These are phyloP conservation scores for Litocranius walleri DNA, from an alignment of 2,113 vertebrate genomes.

Conservation along the genomic window DNA sequence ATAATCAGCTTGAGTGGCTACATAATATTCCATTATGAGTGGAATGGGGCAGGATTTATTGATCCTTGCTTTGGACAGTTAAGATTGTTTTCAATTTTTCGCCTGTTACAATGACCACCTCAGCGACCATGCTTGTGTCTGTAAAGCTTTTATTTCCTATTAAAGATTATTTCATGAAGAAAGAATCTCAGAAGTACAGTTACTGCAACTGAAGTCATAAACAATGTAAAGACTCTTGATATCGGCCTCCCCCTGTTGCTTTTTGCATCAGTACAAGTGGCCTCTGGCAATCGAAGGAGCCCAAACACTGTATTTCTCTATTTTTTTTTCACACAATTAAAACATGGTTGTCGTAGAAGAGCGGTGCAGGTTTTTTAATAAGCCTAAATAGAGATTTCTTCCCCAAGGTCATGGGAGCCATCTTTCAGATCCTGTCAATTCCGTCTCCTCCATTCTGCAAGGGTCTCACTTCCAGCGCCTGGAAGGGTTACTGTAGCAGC, in stretches of 20 bases:
- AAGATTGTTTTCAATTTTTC: background rate
- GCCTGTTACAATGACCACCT: background rate
- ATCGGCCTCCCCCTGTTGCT: background rate
- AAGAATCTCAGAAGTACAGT: background rate
- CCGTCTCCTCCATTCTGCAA: rapidly evolving
- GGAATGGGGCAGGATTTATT: background rate
- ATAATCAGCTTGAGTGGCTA: background rate
- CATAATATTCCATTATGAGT: background rate
- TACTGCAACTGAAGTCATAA: background rate
- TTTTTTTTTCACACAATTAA: background rate
- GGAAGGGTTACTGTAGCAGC: background rate
- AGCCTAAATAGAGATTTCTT: constrained; percentile 31
- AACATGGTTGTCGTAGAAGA: background rate
- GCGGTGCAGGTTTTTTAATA: constrained; percentile 15
- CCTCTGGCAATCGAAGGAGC: background rate
- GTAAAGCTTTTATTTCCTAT: background rate
- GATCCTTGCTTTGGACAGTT: background rate
- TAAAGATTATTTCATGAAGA: background rate
- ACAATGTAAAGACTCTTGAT: background rate
- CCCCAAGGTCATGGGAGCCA: background rate
- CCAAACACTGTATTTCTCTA: background rate
- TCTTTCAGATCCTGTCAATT: background rate
- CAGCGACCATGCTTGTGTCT: background rate
- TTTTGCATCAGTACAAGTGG: background rate
- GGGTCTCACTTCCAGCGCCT: rapidly evolving